phyloP scores from a whole-genome alignment of 2,113 vertebrate genomes.

The Dinomys branickii region DNA sequence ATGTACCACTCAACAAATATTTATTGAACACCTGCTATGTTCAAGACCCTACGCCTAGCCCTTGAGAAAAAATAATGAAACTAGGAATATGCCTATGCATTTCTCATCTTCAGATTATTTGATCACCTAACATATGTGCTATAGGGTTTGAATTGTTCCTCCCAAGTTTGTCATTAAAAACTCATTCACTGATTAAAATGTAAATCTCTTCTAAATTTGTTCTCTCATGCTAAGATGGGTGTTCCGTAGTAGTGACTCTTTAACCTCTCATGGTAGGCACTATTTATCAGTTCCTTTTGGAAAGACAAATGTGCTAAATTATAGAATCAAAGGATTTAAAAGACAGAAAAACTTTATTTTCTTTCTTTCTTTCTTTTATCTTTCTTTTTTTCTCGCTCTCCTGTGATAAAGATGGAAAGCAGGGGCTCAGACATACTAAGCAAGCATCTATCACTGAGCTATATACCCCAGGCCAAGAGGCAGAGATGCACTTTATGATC shows the following conservation, averaged over 20 bases:
- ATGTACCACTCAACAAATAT: conserved; percentile 1
- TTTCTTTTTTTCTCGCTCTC: not conserved
- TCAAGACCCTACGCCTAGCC: not conserved
- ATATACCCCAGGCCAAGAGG: not conserved
- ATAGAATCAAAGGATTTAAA: conserved; percentile 32
- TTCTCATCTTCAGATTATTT: not conserved
- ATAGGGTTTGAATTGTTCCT: conserved; percentile 20
- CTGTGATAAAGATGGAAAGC: not conserved
- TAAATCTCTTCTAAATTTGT: conserved; percentile 42
- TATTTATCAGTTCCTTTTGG: not conserved
- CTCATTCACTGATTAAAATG: conserved; percentile 39
- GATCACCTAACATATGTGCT: not conserved
- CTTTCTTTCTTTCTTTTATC: not conserved
- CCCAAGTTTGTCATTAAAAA: conserved; percentile 29
- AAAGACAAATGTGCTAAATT: conserved; percentile 45
- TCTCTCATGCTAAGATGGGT: not conserved
- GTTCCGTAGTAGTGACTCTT: not conserved
- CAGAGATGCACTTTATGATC: conserved; percentile 17
- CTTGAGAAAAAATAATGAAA: conserved; percentile 19
- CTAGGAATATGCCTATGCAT: conserved; percentile 16
- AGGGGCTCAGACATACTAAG: not conserved
- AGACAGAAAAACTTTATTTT: not conserved
- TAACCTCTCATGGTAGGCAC: not conserved
- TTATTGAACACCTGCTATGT: not conserved
- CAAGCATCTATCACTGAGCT: not conserved